These are phyloP conservation scores for Petrolisthes manimaculis DNA, from an alignment of 2,888 invertebrate genomes.

Conservation along the genomic window DNA sequence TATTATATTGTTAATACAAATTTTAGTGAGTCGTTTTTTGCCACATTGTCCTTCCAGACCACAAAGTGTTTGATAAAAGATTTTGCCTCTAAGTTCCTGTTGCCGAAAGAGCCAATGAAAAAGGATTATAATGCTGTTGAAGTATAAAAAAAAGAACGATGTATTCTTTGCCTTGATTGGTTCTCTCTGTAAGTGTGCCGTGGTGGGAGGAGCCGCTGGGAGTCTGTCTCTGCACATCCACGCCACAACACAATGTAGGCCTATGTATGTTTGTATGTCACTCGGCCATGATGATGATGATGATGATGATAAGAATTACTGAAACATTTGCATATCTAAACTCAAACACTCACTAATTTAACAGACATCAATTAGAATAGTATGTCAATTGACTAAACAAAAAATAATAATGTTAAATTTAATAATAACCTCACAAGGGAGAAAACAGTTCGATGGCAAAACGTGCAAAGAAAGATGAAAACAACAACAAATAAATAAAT, in stretches of 20 bases:
- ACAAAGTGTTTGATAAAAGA: constrained; percentile 39
- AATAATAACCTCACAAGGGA: no score
- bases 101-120: constrained; percentile 59
- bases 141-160: constrained; percentile 32
- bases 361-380: no score
- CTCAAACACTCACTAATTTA: no score
- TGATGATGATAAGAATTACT: no score
- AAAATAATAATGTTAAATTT: no score
- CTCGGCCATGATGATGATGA: background rate
- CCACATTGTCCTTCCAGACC: constrained; percentile 56
- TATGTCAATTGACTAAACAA: no score
- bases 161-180: constrained; percentile 57
- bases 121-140: constrained; percentile 29
- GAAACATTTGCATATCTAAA: no score
- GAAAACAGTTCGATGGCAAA: no score
- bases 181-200: constrained; percentile 53
- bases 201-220: constrained; percentile 17
- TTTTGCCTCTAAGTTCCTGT: constrained; percentile 60
- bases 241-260: background rate
- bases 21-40: background rate
- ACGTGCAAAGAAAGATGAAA: no score
- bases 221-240: constrained; percentile 36
- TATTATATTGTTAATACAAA: background rate
- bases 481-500: no score
- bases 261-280: background rate